Conservation (phyloP, 2,113 vertebrate genomes). For the Phalacrocorax pelagicus region DNA sequence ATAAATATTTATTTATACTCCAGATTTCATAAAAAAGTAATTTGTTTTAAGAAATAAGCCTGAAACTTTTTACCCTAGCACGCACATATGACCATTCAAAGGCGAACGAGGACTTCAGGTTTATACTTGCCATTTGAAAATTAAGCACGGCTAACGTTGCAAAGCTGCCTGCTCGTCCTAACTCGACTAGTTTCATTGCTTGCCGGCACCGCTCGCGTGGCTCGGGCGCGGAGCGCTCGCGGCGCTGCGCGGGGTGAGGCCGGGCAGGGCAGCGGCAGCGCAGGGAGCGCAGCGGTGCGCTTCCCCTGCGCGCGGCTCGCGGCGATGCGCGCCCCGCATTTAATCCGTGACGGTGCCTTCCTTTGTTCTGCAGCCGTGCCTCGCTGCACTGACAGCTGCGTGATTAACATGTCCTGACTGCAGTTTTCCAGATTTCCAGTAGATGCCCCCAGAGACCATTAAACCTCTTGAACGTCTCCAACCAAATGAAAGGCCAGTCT, state of each 20-base stretch:
- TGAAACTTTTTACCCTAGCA: background rate
- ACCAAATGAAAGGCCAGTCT: rapidly evolving
- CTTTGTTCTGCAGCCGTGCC: background rate
- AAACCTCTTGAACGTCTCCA: constrained; percentile 26
- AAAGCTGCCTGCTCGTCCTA: rapidly evolving
- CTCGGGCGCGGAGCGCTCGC: rapidly evolving
- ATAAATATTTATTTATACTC: background rate
- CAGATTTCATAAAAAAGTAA: background rate
- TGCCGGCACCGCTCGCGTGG: rapidly evolving
- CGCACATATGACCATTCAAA: rapidly evolving
- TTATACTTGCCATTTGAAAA: background rate
- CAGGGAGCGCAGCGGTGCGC: background rate
- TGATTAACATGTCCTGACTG: constrained; percentile 55
- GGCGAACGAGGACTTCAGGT: background rate
- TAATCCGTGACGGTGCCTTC: rapidly evolving
- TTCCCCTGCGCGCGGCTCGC: background rate
- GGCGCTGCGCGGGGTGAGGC: no score
- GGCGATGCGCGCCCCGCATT: rapidly evolving
- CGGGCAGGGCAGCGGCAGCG: no score
- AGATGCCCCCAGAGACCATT: constrained; percentile 94
- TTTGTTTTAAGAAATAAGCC: background rate
- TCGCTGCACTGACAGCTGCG: background rate
- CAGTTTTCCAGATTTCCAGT: constrained; percentile 82
- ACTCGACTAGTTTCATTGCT: rapidly evolving
- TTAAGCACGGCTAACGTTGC: background rate